Evolutionary conservation across 2,888 invertebrate genomes (phyloP), one percentile per base, ranked within the genome.

Genomic region (Strigamia crassipes): DNA sequence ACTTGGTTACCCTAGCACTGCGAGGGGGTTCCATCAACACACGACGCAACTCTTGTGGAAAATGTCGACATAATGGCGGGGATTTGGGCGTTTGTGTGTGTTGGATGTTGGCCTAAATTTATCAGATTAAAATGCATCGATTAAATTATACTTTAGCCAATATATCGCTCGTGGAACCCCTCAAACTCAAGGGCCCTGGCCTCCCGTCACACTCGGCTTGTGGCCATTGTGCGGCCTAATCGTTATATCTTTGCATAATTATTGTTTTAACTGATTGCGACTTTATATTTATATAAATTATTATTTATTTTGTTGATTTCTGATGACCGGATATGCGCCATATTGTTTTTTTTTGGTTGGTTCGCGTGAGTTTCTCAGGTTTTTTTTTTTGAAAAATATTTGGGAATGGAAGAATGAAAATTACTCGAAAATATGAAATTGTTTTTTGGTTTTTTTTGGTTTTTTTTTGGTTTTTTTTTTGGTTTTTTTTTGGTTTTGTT

Each of bases 1-100:
- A 73, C 73, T 73, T 73, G 73, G 73, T 15, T 73, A 73, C 73
- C 73, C 73, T 73, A 73, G 73, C 73, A 73, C 31, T 73, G 27
- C 31, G 12, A 27, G n/a, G 73, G 73, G 73, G 27, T 31, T 31
- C 31, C 73, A 73, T 31, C 73, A 73, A 73, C 73, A 23, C 46
- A 46, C 13, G 15, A 13, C 46, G 46, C 0, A 56, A 73, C 12
- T 73, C 31, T 5, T 27, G 73, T n/a, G 73, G 61, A 66, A 66
- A 66, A 66, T 66, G 23, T 23, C 23, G 23, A 23, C 21, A 73
- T 27, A 73, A 27, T 27, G 73, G 6, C 23, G 23, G 66, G 23
- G 66, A 23, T 27, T 61, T 66, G 66, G n/a, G n/a, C n/a, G 15
- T 6, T 38, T 15, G 10, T 73, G 73, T 23, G 23, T 3, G 12